Percentiles rank a stretch among this genome's conserved stretches.
Conservation (phyloP, 2,113 vertebrate species). For the Labrus mixtus region DNA sequence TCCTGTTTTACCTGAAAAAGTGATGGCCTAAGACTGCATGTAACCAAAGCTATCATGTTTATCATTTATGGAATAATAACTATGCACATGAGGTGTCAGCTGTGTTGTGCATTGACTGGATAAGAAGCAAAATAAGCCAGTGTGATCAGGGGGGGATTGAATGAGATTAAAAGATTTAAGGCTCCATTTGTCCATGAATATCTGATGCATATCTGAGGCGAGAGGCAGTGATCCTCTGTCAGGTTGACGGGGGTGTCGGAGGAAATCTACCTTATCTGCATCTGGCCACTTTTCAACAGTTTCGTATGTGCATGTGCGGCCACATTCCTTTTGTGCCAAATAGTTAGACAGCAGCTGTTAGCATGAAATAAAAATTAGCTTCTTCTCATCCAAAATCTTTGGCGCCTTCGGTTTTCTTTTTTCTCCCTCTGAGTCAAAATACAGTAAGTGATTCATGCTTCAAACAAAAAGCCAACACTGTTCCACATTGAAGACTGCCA, state of each 20-base stretch:
- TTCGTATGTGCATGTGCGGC: slow-evolving; percentile 30
- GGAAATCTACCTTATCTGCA: slow-evolving; percentile 70
- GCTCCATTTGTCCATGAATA: slow-evolving; percentile 81
- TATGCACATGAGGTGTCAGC: slow-evolving; percentile 62
- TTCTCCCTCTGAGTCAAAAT: slow-evolving; percentile 32
- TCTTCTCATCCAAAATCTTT: slow-evolving; percentile 31
- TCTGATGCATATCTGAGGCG: slow-evolving; percentile 72
- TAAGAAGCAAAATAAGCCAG: slow-evolving; percentile 73
- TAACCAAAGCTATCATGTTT: slow-evolving; percentile 58
- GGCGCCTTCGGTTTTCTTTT: slow-evolving; percentile 7
- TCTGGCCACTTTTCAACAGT: slow-evolving; percentile 72
- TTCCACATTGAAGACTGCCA: slow-evolving; percentile 34
- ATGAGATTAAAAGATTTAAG: slow-evolving; percentile 80
- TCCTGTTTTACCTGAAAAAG: slow-evolving; percentile 11
- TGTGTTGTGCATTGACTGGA: slow-evolving; percentile 69
- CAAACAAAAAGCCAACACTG: slow-evolving; percentile 35
- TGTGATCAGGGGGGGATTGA: slow-evolving; percentile 71
- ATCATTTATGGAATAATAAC: slow-evolving; percentile 73
- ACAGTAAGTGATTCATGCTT: slow-evolving; percentile 32
- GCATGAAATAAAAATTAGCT: slow-evolving; percentile 27
- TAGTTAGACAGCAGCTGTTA: slow-evolving; percentile 34
- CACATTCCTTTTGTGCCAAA: slow-evolving; percentile 32
- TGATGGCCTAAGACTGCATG: slow-evolving; percentile 9
- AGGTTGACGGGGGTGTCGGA: slow-evolving; percentile 71
- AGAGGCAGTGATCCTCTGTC: slow-evolving; percentile 60